phyloP scores from a whole-genome alignment of 2,797 vertebrate species.

The Psittacula echo region DNA sequence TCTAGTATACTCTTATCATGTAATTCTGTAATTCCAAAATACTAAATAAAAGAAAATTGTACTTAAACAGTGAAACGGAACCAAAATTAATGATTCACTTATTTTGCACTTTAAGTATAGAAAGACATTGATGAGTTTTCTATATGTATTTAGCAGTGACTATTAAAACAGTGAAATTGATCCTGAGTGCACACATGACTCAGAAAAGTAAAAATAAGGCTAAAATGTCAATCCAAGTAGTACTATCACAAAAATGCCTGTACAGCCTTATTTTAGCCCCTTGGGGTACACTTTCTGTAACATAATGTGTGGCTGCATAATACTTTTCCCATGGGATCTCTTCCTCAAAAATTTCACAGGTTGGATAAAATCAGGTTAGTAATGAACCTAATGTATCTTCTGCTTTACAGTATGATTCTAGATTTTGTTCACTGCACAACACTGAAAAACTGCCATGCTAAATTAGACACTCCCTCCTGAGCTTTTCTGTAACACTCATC shows the following conservation, averaged over 20 bases:
- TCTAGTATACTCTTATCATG: background rate
- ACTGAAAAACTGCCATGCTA: background rate
- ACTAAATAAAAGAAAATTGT: background rate
- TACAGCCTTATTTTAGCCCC: background rate
- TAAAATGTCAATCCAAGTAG: background rate
- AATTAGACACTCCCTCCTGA: background rate
- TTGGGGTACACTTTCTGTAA: background rate
- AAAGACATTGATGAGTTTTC: background rate
- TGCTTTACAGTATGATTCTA: background rate
- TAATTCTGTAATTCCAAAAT: background rate
- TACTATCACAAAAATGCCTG: background rate
- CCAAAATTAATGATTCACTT: background rate
- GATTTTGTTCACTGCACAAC: background rate
- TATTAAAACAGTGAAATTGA: background rate
- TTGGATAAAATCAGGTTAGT: background rate
- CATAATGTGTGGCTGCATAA: rapidly evolving
- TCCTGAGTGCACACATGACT: background rate
- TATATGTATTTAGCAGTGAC: background rate
- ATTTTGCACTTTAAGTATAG: background rate
- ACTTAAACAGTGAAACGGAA: background rate
- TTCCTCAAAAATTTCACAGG: background rate
- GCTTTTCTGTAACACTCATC: background rate
- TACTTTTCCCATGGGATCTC: background rate
- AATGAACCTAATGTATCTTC: background rate
- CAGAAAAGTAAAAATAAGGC: background rate